Percentiles rank a stretch among this genome's conserved stretches.
Evolutionary conservation across 2,113 vertebrate genomes (phyloP).

Genomic region (Datnioides undecimradiatus): DNA sequence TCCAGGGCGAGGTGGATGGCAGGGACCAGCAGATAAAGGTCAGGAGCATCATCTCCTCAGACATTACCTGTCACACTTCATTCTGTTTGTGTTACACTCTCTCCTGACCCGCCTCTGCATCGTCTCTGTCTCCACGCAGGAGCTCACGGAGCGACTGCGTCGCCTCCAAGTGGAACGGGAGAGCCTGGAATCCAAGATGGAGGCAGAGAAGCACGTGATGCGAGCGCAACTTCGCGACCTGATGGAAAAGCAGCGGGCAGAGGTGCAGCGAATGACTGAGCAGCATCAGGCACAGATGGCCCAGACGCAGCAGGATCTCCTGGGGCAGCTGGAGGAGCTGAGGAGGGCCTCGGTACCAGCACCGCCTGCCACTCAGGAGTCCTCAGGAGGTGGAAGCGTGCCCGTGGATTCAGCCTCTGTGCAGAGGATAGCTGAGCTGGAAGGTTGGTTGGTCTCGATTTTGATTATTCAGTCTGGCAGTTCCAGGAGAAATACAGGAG

Average conservation of each 20-base stretch:
- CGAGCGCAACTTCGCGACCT: conserved; percentile 91
- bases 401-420: conserved; percentile 56
- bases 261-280: conserved; percentile 77
- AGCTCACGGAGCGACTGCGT: conserved; percentile 84
- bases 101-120: background rate
- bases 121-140: conserved; percentile 72
- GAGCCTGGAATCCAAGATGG: conserved; percentile 89
- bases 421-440: conserved; percentile 83
- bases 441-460: conserved; percentile 81
- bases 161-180: conserved; percentile 87
- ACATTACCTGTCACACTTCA: no score
- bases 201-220: conserved; percentile 94
- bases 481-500: background rate
- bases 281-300: conserved; percentile 80
- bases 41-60: background rate
- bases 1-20: conserved; percentile 90
- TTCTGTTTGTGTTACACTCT: no score
- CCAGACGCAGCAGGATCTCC: conserved; percentile 70
- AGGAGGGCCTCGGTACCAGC: conserved; percentile 23
- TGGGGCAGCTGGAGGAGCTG: conserved; percentile 81
- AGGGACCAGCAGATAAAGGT: conserved; percentile 88
- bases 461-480: background rate
- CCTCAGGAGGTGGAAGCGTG: background rate
- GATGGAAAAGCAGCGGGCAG: conserved; percentile 89
- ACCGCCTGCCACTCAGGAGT: conserved; percentile 26